A percentile compares a stretch with the other conserved stretches of the same genome.
phyloP scores from a whole-genome alignment of 1,140 invertebrate genomes.

The Bombus superbus region DNA sequence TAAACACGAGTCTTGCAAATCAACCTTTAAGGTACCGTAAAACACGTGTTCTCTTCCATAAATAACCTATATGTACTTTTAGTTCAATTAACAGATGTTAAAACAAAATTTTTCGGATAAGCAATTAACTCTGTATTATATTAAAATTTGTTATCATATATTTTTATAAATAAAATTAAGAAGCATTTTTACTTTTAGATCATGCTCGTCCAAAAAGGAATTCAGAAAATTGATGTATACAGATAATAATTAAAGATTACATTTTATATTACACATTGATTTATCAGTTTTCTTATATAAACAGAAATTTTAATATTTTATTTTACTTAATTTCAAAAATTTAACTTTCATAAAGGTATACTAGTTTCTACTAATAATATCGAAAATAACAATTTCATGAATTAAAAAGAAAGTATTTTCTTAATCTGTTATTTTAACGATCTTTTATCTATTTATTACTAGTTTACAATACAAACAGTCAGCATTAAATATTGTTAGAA shows the following conservation, averaged over 20 bases:
- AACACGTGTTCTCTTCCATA: constrained; percentile 21
- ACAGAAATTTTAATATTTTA: not conserved
- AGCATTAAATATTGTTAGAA: not conserved
- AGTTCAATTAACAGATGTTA: not conserved
- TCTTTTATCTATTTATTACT: not conserved
- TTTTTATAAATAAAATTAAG: not conserved
- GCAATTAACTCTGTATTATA: not conserved
- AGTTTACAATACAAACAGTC: not conserved
- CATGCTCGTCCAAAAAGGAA: constrained; percentile 6
- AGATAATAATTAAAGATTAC: constrained; percentile 28
- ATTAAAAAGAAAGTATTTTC: not conserved
- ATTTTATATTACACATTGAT: not conserved
- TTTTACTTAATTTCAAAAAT: not conserved
- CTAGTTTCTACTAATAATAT: not conserved
- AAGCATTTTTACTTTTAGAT: constrained; percentile 19
- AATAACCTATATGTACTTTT: constrained; percentile 34
- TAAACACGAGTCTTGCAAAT: not conserved
- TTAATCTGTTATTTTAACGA: not conserved
- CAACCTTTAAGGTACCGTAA: constrained; percentile 1
- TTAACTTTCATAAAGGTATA: constrained; percentile 22
- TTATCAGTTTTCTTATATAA: not conserved
- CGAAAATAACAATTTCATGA: not conserved
- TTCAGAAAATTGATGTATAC: constrained; percentile 1
- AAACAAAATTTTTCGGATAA: not conserved
- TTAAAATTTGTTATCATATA: not conserved